A percentile compares a stretch with the other conserved stretches of the same genome.
Conservation (phyloP, 2,888 invertebrate species). For the Clistopyga incitator region DNA sequence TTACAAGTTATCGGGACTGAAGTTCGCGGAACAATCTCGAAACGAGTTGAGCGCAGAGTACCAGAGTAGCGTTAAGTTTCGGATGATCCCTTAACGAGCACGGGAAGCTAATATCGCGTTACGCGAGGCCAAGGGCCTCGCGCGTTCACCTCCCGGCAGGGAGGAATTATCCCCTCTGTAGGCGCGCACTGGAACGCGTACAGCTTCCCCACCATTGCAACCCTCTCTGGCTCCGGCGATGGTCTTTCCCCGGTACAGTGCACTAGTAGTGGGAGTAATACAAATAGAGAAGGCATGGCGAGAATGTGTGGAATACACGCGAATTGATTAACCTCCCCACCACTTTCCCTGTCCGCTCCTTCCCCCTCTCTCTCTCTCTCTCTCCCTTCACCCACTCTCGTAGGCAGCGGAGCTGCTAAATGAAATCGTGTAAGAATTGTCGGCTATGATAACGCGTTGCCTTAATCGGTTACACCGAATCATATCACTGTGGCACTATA, state of each 20-base stretch:
- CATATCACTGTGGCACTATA: constrained; percentile 8
- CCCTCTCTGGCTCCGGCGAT: constrained; percentile 45
- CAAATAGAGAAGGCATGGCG: constrained; percentile 27
- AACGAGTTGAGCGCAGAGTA: constrained; percentile 44
- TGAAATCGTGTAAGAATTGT: constrained; percentile 66
- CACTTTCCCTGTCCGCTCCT: constrained; percentile 31
- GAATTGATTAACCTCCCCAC: constrained; percentile 66
- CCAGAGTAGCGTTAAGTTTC: constrained; percentile 63
- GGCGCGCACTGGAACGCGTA: constrained; percentile 17
- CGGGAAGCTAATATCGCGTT: constrained; percentile 65
- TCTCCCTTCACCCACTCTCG: background rate
- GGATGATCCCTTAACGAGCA: constrained; percentile 68
- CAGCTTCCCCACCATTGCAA: constrained; percentile 63
- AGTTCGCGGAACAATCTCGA: constrained; percentile 35
- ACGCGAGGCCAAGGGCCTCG: constrained; percentile 45
- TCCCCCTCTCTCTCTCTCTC: no score
- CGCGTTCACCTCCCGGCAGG: constrained; percentile 27
- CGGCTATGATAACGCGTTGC: constrained; percentile 62
- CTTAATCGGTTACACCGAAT: constrained; percentile 52
- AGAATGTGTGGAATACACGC: constrained; percentile 54
- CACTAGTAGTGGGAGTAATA: constrained; percentile 45
- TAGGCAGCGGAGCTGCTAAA: constrained; percentile 46
- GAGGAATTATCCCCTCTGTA: constrained; percentile 51
- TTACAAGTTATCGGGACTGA: constrained; percentile 12
- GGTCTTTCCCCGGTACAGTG: constrained; percentile 31